Base-by-base conservation (phyloP, 2,888 invertebrate species). In the Eupithecia vulgata region DNA sequence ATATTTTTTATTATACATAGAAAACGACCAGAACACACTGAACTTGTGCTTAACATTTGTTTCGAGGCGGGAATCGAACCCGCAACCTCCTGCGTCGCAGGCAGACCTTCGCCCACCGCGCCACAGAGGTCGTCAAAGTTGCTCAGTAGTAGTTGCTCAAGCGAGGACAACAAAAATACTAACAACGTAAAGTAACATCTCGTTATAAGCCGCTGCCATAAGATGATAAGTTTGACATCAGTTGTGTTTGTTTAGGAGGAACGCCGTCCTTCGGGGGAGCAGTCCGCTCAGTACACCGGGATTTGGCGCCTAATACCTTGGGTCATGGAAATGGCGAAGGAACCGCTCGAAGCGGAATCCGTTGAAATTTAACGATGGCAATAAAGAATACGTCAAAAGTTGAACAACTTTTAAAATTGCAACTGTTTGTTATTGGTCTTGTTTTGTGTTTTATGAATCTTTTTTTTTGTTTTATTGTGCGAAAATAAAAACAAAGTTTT, bases 271-370 rank as follows among this genome's bases (percentile, higher is more conserved):
- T 84, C 82, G 84, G 92, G 91, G 3, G 81, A 84, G 5, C 92
- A 92, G 68, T 89, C 87, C 4, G 92, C 92, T 0, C 86, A 87
- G 68, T 93, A 93, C 78, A 92, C 93, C 0, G 90, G 92, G 1
- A 84, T 90, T 2, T 93, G 92, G 93, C 84, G 87, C 1, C 85
- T 91, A 0, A 81, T 90, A 8, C 91, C 92, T 0, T 93, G 93
- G 93, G 78, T 93, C 13, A 72, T 82, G 15, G 85, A 90, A 5
- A 79, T 87, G 1, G 89, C 91, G 1, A 81, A 77, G 4, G 93
- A 92, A 64, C 84, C 85, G 0, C 86, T 89, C 3, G 86, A 87
- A 7, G 48, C 68, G 0, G 88, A 89, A n/a, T 72, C 71, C 6
- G 70, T 84, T 5, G 84, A 84, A 21, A 77, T 85, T 13, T 86